Evolutionary conservation across 2,113 vertebrate genomes (phyloP).

Genomic region (Ageneiosus marmoratus): DNA sequence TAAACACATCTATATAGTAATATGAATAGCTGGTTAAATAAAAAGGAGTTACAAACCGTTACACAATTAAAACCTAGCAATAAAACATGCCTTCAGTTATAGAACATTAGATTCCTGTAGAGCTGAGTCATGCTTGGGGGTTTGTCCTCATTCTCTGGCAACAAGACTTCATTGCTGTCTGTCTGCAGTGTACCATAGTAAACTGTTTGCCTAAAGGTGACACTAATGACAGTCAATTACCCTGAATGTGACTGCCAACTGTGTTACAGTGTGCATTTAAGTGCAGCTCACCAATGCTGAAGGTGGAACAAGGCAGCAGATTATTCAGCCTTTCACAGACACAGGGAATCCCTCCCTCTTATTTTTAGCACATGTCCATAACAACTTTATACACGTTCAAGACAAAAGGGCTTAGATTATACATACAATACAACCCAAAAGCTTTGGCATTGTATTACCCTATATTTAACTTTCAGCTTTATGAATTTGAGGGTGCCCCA

Average conservation of each 20-base stretch:
- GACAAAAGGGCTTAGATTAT: background rate
- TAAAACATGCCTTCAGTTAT: background rate
- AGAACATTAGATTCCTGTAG: background rate
- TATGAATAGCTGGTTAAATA: background rate
- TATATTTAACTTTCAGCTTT: background rate
- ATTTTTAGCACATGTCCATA: constrained; percentile 33
- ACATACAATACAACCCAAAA: background rate
- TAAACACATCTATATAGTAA: no score
- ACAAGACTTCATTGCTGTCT: constrained; percentile 7
- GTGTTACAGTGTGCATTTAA: constrained; percentile 26
- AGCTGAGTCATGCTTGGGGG: background rate
- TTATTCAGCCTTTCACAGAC: constrained; percentile 16
- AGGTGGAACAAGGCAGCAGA: constrained; percentile 23
- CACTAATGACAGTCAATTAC: constrained; percentile 18
- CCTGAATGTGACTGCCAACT: constrained; percentile 33
- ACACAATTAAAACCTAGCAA: background rate
- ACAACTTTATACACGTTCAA: background rate
- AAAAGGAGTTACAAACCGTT: background rate
- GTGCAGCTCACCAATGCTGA: background rate
- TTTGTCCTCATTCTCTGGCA: constrained; percentile 21
- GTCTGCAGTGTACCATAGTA: constrained; percentile 4
- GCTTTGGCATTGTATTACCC: constrained; percentile 3
- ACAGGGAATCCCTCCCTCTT: constrained; percentile 33
- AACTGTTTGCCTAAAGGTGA: constrained; percentile 32
- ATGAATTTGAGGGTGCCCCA: background rate